These are phyloP conservation scores for Drosophila phalerata DNA, from an alignment of 2,888 invertebrate species.

Conservation along the genomic window DNA sequence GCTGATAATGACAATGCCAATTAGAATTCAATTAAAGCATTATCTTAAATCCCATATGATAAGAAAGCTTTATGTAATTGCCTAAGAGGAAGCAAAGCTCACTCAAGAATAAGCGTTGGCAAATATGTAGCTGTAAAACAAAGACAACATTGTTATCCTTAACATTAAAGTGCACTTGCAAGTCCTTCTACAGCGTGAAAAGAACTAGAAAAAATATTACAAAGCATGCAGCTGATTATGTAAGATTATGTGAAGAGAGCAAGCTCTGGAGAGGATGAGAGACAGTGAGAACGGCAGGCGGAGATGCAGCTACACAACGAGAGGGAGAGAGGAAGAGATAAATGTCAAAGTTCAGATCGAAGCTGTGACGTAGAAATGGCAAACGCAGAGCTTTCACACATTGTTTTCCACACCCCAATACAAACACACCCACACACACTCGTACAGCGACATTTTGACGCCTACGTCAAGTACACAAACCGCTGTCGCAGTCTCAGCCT, in stretches of 20 bases:
- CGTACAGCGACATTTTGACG: slow-evolving; percentile 32
- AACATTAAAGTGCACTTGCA: slow-evolving; percentile 63
- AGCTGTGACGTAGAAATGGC: slow-evolving; percentile 61
- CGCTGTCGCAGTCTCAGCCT: slow-evolving; percentile 30
- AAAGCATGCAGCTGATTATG: slow-evolving; percentile 59
- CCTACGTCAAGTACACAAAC: slow-evolving; percentile 44
- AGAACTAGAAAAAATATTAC: slow-evolving; percentile 29
- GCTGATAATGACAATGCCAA: slow-evolving; percentile 3
- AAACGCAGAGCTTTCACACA: slow-evolving; percentile 44
- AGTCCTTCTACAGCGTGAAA: slow-evolving; percentile 40
- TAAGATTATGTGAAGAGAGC: slow-evolving; percentile 64
- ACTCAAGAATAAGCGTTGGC: slow-evolving; percentile 3
- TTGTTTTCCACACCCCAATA: slow-evolving; percentile 7
- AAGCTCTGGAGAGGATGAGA: slow-evolving; percentile 9
- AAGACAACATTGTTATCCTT: slow-evolving; percentile 66
- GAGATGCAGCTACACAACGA: slow-evolving; percentile 37
- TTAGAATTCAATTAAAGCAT: slow-evolving; percentile 9
- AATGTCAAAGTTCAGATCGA: slow-evolving; percentile 74
- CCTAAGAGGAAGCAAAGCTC: slow-evolving; percentile 13
- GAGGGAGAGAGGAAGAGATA: slow-evolving; percentile 9
- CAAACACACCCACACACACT: slow-evolving; percentile 16
- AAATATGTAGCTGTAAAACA: slow-evolving; percentile 48
- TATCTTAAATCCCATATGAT: not conserved
- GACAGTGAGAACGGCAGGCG: not conserved
- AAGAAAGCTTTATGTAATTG: slow-evolving; percentile 32